Percentiles rank a stretch among this genome's conserved stretches.
Conservation (phyloP, 2,113 vertebrate genomes). For the Hyla sarda region DNA sequence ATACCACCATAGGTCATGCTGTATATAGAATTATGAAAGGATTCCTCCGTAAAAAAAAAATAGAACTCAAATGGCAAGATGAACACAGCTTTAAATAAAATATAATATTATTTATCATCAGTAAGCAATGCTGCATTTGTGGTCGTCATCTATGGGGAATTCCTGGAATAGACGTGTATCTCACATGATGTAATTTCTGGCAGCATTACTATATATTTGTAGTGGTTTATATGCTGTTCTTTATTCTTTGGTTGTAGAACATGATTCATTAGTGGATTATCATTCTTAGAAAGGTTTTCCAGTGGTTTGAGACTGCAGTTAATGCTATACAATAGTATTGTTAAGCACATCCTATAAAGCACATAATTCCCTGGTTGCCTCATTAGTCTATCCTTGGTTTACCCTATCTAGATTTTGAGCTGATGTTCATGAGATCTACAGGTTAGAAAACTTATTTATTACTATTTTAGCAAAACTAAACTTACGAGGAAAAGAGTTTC, state of each 20-base stretch:
- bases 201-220: neutral
- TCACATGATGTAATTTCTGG: neutral
- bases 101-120: neutral
- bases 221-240: neutral
- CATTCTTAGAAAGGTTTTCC: slow-evolving; percentile 1
- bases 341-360: neutral
- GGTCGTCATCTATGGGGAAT: neutral
- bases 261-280: neutral
- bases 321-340: neutral
- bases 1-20: too few relatives aligned
- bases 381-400: neutral
- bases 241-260: neutral
- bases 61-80: neutral
- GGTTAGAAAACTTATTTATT: neutral
- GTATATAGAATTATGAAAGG: too few relatives aligned
- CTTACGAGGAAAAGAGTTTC: too few relatives aligned
- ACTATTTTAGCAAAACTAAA: too few relatives aligned
- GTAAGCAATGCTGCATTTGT: neutral
- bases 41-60: too few relatives aligned
- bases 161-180: too few relatives aligned
- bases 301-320: neutral
- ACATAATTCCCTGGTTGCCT: neutral
- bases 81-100: neutral
- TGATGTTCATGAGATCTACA: neutral
- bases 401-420: neutral